Base-by-base conservation (phyloP, 2,888 invertebrate genomes). In the Acrobasis suavella region DNA sequence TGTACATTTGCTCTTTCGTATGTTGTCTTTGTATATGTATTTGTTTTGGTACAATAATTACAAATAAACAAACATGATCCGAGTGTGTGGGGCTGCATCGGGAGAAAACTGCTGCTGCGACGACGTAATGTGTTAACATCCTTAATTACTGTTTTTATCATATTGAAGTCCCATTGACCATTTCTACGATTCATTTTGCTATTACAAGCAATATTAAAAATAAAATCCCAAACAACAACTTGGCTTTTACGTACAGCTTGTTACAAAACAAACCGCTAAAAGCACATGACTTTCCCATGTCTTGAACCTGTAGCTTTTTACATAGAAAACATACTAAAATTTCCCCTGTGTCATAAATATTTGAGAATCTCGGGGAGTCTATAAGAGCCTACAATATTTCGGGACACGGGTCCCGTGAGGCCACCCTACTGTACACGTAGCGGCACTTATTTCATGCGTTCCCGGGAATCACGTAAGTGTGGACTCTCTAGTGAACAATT, bases 401-500 rank as follows among this genome's bases (percentile, higher is more conserved):
- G 55, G 55, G 55, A 55, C 55, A 39, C 55, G 55, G 16, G 16
- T 55, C 55, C 55, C 39, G 39, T n/a, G 55, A 39, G 55, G 16
- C 16, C 55, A 55, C 55, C 39, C 39, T 55, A 39, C 50, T 50
- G 60, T 42, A 60, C 65, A 65, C 67, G 65, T 61, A 64, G 65
- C 46, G 60, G 50, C 63, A 66, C 65, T 67, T 67, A 69, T 64
- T 76, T 67, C 50, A 65, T 67, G 66, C 70, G 71, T 76, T 70
- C 69, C 62, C 66, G 72, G 63, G 68, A 70, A 73, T 73, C 69
- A 67, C 61, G 67, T 66, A 64, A 59, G 66, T 64, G 66, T 63
- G 17, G 58, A 60, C 66, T 72, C 74, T 69, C 75, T 62, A 15
- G 72, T 62, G 75, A 59, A 64, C 70, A 67, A 72, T 76, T 59